Evolutionary conservation across 2,888 invertebrate species (phyloP), one percentile per base, ranked within the genome.

Genomic region (Apotomis betuletana): DNA sequence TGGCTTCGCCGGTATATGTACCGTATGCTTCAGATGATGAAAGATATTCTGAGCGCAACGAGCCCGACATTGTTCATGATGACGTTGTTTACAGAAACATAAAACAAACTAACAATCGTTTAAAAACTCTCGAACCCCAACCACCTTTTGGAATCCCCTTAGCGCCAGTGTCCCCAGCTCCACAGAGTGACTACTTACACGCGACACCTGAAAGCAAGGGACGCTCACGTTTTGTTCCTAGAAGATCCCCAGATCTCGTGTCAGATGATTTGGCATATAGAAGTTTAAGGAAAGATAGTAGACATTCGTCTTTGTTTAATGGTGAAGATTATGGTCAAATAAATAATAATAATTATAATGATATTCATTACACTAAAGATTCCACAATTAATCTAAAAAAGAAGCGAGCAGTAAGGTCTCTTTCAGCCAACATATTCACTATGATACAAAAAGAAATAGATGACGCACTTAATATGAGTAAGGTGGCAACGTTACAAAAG

Each of bases 61-160:
- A 97, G 83, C 97, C 98, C 2, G 97, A 98, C 87, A 93, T 97
- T 13, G 95, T 96, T 9, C 93, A 95, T 70, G 98, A 98, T 83
- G 98, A 98, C 87, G 96, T 98, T 9, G 96, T 97, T 49, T 97
- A 96, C 84, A 94, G 98, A 78, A 97, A 95, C 82, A 95, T 97
- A 74, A 96, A 96, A 81, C 95, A 96, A 84, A 96, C 96, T 9
- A 97, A 97, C 79, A 96, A 95, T 83, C 94, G 94, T 61, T 88
- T 95, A 57, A 96, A 95, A 85, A 94, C 96, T 5, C 83, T 95
- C 3, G 97, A 98, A 67, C 97, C 96, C 13, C 98, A 98, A 83
- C 97, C 97, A 52, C 97, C 97, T 0, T 98, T 98, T 85, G 98
- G 98, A 27, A 98, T 98, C 82, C 98, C 98, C 0, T 86, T 98